These are phyloP conservation scores for Harpagifer antarcticus DNA, from an alignment of 2,797 vertebrate genomes.

Conservation along the genomic window DNA sequence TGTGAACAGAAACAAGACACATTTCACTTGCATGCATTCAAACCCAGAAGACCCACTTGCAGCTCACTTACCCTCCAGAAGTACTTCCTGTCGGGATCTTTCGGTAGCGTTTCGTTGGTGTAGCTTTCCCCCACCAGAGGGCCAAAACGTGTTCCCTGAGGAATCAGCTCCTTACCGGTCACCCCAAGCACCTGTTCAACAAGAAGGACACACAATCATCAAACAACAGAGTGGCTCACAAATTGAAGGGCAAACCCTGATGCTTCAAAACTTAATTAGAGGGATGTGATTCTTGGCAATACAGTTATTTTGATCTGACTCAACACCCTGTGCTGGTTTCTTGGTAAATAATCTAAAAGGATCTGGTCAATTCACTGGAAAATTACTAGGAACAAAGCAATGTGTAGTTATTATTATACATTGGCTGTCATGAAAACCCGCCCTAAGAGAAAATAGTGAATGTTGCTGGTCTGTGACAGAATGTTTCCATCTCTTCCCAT, in stretches of 20 bases:
- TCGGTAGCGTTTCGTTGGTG: conserved; percentile 88
- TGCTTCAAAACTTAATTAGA: conserved; percentile 45
- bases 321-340: conserved; percentile 13
- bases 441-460: neutral
- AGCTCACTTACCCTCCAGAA: conserved; percentile 93
- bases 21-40: conserved; percentile 24
- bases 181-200: conserved; percentile 89
- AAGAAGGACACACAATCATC: conserved; percentile 33
- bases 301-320: conserved; percentile 19
- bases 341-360: conserved; percentile 23
- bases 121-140: conserved; percentile 93
- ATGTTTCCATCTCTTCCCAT: conserved; percentile 32
- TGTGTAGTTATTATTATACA: neutral
- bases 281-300: conserved; percentile 33
- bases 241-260: conserved; percentile 25
- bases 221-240: conserved; percentile 41
- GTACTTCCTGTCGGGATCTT: conserved; percentile 92
- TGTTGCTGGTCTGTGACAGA: conserved; percentile 33
- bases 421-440: neutral
- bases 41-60: conserved; percentile 22
- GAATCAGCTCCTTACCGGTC: conserved; percentile 92
- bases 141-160: conserved; percentile 93
- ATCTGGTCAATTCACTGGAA: conserved; percentile 17
- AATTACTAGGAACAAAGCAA: conserved; percentile 8
- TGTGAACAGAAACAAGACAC: conserved; percentile 57